Conservation (phyloP, 2,797 vertebrate species). For the Pseudotriccus pelzelni region DNA sequence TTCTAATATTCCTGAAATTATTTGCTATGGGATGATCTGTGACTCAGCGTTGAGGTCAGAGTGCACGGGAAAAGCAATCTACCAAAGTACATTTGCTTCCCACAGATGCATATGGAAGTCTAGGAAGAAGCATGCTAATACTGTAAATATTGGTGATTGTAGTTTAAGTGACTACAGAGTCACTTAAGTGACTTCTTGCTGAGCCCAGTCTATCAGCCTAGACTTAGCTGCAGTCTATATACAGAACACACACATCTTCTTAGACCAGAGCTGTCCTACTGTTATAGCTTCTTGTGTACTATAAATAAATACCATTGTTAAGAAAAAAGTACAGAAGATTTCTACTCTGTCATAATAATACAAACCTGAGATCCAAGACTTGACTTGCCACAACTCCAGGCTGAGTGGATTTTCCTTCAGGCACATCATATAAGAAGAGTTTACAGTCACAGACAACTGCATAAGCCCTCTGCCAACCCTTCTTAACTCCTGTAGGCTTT, state of each 20-base stretch:
- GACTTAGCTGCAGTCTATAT: background rate
- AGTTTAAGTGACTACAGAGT: background rate
- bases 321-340: background rate
- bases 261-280: background rate
- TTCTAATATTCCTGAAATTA: background rate
- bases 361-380: conserved; percentile 94
- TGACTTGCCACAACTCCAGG: conserved; percentile 89
- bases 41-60: background rate
- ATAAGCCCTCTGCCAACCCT: conserved; percentile 94
- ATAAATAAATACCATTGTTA: background rate
- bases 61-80: background rate
- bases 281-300: background rate
- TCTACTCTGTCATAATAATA: background rate
- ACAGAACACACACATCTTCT: background rate
- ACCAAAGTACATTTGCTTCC: background rate
- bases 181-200: background rate
- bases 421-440: conserved; percentile 93
- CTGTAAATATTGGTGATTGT: background rate
- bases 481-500: conserved; percentile 96
- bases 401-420: conserved; percentile 94
- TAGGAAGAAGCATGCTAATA: background rate
- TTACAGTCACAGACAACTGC: conserved; percentile 96
- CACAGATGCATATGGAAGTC: background rate
- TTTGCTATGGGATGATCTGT: background rate
- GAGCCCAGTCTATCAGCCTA: background rate